A percentile compares a stretch with the other conserved stretches of the same genome.
Conservation (phyloP, 1,140 invertebrate genomes). For the Meloidogyne hapla region DNA sequence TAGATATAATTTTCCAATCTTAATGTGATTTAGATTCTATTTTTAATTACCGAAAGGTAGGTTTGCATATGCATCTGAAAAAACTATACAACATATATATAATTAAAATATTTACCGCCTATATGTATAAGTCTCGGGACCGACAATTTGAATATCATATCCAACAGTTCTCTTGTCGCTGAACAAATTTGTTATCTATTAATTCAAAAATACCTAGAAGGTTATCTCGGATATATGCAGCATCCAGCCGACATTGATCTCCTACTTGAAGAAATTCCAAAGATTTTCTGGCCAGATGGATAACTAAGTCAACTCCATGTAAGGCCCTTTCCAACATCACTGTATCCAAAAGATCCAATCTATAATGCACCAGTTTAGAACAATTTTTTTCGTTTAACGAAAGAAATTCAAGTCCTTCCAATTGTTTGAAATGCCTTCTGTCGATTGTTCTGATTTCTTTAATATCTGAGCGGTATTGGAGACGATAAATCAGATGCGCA, state of each 20-base stretch:
- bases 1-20: too few relatives aligned
- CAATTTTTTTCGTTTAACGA: background rate
- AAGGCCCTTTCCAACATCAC: constrained; percentile 26
- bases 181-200: constrained; percentile 19
- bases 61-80: constrained; percentile 43
- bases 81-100: background rate
- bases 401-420: background rate
- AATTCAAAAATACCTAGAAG: constrained; percentile 28
- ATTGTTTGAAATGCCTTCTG: constrained; percentile 29
- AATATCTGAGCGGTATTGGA: constrained; percentile 19
- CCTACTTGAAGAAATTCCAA: constrained; percentile 33
- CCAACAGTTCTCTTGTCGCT: constrained; percentile 38
- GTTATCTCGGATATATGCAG: constrained; percentile 34
- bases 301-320: constrained; percentile 33
- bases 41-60: constrained; percentile 21
- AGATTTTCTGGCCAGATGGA: constrained; percentile 43
- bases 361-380: constrained; percentile 26
- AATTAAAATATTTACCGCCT: constrained; percentile 27
- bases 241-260: constrained; percentile 22
- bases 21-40: too few relatives aligned
- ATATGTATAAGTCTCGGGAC: constrained; percentile 36
- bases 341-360: constrained; percentile 33
- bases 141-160: constrained; percentile 34
- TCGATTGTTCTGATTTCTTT: constrained; percentile 46
- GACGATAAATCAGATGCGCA: constrained; percentile 29